Percentiles rank a stretch among this genome's conserved stretches.
phyloP scores from a whole-genome alignment of 1,140 invertebrate genomes.

The Bombus impatiens region DNA sequence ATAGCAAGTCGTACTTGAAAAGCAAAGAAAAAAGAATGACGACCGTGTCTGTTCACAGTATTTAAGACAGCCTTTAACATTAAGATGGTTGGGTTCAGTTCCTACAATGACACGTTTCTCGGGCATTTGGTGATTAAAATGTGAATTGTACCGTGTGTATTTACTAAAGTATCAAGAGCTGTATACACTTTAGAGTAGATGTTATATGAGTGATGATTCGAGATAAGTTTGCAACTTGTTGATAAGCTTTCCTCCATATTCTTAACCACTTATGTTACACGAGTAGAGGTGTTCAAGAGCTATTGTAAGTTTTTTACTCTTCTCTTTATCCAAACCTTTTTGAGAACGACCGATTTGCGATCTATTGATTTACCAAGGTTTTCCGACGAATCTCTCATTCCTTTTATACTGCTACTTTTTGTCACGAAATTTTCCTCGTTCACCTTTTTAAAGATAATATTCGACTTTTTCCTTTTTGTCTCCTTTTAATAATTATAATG shows the following conservation, averaged over 20 bases:
- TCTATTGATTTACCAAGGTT: slow-evolving; percentile 24
- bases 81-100: slow-evolving; percentile 75
- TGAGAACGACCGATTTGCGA: slow-evolving; percentile 46
- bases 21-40: slow-evolving; percentile 10
- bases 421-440: slow-evolving; percentile 3
- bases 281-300: slow-evolving; percentile 14
- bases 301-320: slow-evolving; percentile 20
- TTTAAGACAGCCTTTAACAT: slow-evolving; percentile 68
- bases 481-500: slow-evolving; percentile 53
- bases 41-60: slow-evolving; percentile 54
- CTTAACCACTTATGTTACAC: slow-evolving; percentile 20
- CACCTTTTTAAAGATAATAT: slow-evolving; percentile 28
- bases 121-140: slow-evolving; percentile 73
- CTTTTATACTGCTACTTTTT: slow-evolving; percentile 30
- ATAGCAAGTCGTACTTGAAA: slow-evolving; percentile 35
- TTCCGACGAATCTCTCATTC: slow-evolving; percentile 48
- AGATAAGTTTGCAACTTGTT: slow-evolving; percentile 53
- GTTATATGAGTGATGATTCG: slow-evolving; percentile 59
- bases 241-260: slow-evolving; percentile 27
- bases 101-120: slow-evolving; percentile 69
- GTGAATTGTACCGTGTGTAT: slow-evolving; percentile 70
- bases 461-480: slow-evolving; percentile 8
- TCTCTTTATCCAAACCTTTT: slow-evolving; percentile 5
- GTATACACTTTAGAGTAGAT: slow-evolving; percentile 62
- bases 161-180: slow-evolving; percentile 62